phyloP scores from a whole-genome alignment of 2,888 invertebrate species.

The Hipparchia semele region DNA sequence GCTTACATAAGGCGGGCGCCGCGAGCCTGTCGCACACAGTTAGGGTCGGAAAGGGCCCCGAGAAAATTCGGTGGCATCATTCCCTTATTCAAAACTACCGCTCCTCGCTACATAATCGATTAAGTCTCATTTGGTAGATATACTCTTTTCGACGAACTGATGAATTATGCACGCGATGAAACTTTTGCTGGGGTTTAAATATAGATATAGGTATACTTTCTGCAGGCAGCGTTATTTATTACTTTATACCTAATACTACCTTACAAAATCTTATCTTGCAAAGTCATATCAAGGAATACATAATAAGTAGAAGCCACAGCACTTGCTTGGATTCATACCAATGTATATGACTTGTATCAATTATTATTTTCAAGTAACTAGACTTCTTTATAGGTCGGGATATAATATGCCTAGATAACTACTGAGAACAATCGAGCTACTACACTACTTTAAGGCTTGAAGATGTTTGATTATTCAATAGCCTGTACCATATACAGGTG shows the following conservation, averaged over 20 bases:
- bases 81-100: constrained; percentile 25
- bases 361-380: too few relatives aligned
- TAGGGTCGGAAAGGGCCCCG: neutral
- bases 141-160: constrained; percentile 22
- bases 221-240: neutral
- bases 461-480: constrained; percentile 28
- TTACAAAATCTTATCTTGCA: neutral
- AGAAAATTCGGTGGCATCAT: constrained; percentile 28
- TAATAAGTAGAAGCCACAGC: constrained; percentile 3
- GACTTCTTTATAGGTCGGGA: neutral
- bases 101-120: constrained; percentile 22
- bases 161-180: constrained; percentile 21
- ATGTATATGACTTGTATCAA: neutral
- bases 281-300: neutral
- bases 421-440: neutral
- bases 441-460: neutral
- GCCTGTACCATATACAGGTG: constrained; percentile 41
- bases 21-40: neutral
- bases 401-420: neutral
- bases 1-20: constrained; percentile 60
- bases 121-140: constrained; percentile 13
- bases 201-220: neutral
- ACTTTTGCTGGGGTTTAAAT: neutral
- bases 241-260: neutral
- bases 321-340: constrained; percentile 7